Evolutionary conservation across 2,113 vertebrate genomes (phyloP).

Genomic region (Mirza zaza): DNA sequence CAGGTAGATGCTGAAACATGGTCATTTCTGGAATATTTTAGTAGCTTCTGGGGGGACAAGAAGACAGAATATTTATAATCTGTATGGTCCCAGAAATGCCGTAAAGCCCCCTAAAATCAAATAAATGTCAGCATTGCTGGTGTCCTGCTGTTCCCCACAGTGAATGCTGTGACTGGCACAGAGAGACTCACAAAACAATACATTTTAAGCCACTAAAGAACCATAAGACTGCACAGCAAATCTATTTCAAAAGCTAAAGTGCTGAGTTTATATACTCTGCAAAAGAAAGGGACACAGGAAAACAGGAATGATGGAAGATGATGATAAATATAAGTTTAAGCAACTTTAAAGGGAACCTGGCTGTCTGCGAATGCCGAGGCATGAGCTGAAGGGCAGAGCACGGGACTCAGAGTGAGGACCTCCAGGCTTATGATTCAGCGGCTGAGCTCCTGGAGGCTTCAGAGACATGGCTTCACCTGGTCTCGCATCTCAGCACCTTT

Average conservation of each 20-base stretch:
- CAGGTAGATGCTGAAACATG: not conserved
- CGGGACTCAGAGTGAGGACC: not conserved
- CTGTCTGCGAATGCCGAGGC: not conserved
- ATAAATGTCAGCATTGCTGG: not conserved
- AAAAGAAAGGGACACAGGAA: not conserved
- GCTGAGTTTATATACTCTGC: not conserved
- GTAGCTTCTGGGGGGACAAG: not conserved
- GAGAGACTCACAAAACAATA: not conserved
- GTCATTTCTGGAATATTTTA: conserved; percentile 5
- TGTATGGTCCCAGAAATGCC: not conserved
- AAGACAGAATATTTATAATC: not conserved
- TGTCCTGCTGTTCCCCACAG: not conserved
- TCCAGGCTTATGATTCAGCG: fast-evolving
- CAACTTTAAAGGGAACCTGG: not conserved
- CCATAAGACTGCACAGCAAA: not conserved
- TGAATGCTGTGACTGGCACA: not conserved
- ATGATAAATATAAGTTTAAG: not conserved
- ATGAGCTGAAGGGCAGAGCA: not conserved
- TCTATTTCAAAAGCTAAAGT: not conserved
- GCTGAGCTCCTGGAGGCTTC: not conserved
- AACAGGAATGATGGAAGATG: not conserved
- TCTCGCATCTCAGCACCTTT: not conserved
- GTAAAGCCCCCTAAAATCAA: not conserved
- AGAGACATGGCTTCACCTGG: fast-evolving
- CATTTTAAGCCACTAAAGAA: not conserved